phyloP scores from a whole-genome alignment of 2,888 invertebrate genomes.

The Nebria salina region DNA sequence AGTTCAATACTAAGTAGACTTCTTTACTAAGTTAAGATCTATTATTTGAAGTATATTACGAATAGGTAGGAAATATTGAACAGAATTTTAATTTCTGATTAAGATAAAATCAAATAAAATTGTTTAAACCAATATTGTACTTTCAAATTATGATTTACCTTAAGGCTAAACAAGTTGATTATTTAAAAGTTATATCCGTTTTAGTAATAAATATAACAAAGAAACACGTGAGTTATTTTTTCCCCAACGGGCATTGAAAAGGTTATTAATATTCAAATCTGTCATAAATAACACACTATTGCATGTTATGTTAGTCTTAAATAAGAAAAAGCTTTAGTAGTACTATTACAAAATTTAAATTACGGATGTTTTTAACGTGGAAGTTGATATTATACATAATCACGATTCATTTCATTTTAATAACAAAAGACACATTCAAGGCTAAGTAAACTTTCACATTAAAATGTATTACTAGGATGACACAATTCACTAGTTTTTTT shows the following conservation, averaged over 20 bases:
- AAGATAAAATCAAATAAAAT: too few species aligned
- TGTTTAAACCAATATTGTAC: too few species aligned
- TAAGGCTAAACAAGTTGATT: not conserved
- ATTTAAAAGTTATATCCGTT: not conserved
- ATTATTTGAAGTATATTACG: too few species aligned
- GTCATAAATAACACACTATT: not conserved
- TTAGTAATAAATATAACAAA: not conserved
- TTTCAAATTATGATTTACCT: not conserved
- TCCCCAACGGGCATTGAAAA: not conserved
- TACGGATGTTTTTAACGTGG: not conserved
- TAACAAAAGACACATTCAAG: constrained; percentile 12
- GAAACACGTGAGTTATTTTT: not conserved
- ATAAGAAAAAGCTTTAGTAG: not conserved
- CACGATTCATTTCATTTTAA: not conserved
- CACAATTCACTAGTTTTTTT: constrained; percentile 3
- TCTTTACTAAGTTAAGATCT: too few species aligned
- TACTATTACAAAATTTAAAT: not conserved
- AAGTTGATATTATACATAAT: not conserved
- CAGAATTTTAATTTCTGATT: too few species aligned
- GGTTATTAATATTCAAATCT: not conserved
- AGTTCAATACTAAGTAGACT: too few species aligned
- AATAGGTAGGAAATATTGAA: too few species aligned
- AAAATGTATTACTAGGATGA: constrained; percentile 6
- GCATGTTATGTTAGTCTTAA: not conserved
- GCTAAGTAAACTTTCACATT: constrained; percentile 14